These are phyloP conservation scores for Ormyrus rosae DNA, from an alignment of 2,888 invertebrate species.

Conservation along the genomic window DNA sequence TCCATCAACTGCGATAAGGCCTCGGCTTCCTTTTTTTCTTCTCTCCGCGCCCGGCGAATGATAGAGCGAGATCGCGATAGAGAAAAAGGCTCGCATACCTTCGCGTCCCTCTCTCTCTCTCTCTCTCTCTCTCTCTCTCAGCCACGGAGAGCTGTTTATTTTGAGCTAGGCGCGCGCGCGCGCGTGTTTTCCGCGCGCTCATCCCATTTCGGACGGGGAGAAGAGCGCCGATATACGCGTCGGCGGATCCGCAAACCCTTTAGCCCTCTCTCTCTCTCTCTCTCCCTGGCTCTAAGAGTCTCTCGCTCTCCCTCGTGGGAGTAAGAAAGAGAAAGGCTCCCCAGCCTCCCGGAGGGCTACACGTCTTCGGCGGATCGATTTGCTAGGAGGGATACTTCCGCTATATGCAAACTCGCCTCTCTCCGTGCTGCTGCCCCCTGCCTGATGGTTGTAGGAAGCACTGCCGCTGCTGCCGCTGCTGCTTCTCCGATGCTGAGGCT, in stretches of 20 bases:
- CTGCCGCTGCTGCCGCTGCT: no score
- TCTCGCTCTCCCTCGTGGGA: constrained; percentile 6
- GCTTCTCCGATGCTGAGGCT: no score
- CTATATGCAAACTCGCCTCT: constrained; percentile 24
- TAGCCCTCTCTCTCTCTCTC: constrained; percentile 14
- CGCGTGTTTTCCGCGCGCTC: constrained; percentile 23
- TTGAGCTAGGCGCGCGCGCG: constrained; percentile 21
- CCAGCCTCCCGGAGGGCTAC: constrained; percentile 8
- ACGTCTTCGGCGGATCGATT: constrained; percentile 33
- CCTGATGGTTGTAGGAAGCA: no score
- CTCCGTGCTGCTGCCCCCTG: not conserved
- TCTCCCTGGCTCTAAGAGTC: constrained; percentile 7
- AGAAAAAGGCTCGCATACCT: constrained; percentile 15
- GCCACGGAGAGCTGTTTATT: constrained; percentile 36
- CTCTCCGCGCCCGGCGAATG: not conserved
- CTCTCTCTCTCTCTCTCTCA: no score
- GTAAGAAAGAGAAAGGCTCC: not conserved
- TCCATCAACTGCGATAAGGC: constrained; percentile 44
- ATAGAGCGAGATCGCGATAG: constrained; percentile 15
- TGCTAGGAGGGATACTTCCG: not conserved
- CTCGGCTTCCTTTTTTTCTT: not conserved
- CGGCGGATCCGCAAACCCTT: constrained; percentile 12
- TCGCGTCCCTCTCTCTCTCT: not conserved
- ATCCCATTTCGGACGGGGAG: constrained; percentile 19
- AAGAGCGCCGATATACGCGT: not conserved